Evolutionary conservation across 2,888 invertebrate species (phyloP), one percentile per base, ranked within the genome.

Genomic region (Acleris holmiana): DNA sequence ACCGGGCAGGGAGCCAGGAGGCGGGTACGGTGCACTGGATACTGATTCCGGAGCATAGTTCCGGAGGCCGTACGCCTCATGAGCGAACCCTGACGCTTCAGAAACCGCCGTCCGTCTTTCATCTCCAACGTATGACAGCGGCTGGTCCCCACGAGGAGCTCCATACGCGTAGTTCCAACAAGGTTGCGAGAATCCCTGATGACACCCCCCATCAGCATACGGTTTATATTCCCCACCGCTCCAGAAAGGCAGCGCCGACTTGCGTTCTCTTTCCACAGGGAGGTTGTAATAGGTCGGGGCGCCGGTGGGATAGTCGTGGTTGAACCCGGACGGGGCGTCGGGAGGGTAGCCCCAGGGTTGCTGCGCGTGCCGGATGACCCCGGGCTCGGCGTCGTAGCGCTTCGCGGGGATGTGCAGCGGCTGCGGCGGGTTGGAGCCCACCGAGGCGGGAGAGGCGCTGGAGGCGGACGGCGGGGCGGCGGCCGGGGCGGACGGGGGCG

Each of bases 321-420:
- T 94, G 76, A 94, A 94, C 70, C 94, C 93, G 17, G 93, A 93
- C 40, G 95, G 93, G 54, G 94, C 95, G 79, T 94, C 94, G 0
- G 95, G 95, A 35, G 95, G 95, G 85, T 96, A 96, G 77, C 94
- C 95, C 96, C 96, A 96, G 68, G 95, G 93, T 73, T 94, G 94
- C 73, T 95, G 95, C 75, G 96, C 95, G 90, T 96, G 96, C 73
- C 96, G 93, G 79, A 96, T 96, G 78, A 96, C 96, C 51, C 96
- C 95, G 58, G 95, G 94, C 79, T 94, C 94, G 67, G 94, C 93
- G 71, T 93, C 93, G 82, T 93, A 95, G 74, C 97, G 94, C 90
- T 98, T 97, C 80, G 97, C 97, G 73, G 97, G 98, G 90, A 98
- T 97, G 93, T 98, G 97, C 70, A 98, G 93, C 70, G 96, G 97